Conservation (phyloP, 2,888 invertebrate genomes). For the Hypena proboscidalis region DNA sequence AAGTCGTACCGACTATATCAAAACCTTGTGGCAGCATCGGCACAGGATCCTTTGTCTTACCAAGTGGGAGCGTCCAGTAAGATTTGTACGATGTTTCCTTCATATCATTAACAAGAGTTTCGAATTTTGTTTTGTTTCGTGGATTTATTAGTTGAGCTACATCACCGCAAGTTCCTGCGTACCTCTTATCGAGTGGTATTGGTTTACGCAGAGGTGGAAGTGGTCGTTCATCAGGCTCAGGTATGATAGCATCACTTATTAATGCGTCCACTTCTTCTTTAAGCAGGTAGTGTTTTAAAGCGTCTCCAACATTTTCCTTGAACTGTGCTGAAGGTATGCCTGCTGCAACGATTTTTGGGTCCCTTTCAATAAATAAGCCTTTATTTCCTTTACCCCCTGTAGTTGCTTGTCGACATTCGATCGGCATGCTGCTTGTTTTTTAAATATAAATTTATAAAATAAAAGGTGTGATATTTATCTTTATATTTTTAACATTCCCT, state of each 20-base stretch:
- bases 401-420: slow-evolving; percentile 61
- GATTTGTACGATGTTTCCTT: slow-evolving; percentile 68
- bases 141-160: slow-evolving; percentile 61
- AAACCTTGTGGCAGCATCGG: slow-evolving; percentile 74
- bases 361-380: slow-evolving; percentile 69
- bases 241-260: slow-evolving; percentile 64
- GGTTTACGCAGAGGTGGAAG: slow-evolving; percentile 63
- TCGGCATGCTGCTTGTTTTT: slow-evolving; percentile 52
- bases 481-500: too few species aligned
- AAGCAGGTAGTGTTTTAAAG: slow-evolving; percentile 64
- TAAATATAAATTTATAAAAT: background rate
- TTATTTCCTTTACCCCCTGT: slow-evolving; percentile 73
- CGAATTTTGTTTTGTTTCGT: slow-evolving; percentile 65
- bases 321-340: slow-evolving; percentile 68
- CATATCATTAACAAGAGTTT: slow-evolving; percentile 63
- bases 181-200: slow-evolving; percentile 57
- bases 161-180: slow-evolving; percentile 55
- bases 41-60: slow-evolving; percentile 56
- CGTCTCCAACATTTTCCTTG: slow-evolving; percentile 52
- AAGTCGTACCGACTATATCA: slow-evolving; percentile 59
- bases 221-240: slow-evolving; percentile 55
- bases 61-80: slow-evolving; percentile 70
- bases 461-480: too few species aligned
- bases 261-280: slow-evolving; percentile 73
- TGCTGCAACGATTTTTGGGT: slow-evolving; percentile 69